Conservation (phyloP, 2,113 vertebrate genomes). For the Crotalus tigris region DNA sequence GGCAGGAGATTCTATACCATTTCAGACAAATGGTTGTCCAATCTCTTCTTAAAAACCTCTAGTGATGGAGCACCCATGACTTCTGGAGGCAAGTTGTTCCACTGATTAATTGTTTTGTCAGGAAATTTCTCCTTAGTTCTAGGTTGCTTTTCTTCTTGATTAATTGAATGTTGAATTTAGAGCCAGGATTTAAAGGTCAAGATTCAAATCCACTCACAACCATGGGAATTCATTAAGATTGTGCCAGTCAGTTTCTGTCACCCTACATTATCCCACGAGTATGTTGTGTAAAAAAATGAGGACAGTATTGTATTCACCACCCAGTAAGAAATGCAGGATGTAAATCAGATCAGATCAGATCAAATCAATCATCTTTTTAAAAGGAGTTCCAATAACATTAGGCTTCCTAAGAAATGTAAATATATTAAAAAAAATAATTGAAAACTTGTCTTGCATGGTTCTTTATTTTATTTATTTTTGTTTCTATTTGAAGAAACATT, state of each 20-base stretch:
- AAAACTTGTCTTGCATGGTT: not conserved
- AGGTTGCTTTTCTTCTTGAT: not conserved
- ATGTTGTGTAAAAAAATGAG: not conserved
- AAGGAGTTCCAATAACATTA: not conserved
- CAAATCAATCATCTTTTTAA: not conserved
- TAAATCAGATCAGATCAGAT: not conserved
- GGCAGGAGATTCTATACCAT: not conserved
- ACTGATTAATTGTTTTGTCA: not conserved
- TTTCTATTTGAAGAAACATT: not conserved
- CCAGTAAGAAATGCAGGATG: not conserved
- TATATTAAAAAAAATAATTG: not conserved
- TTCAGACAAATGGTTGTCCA: not conserved
- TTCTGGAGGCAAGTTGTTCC: not conserved
- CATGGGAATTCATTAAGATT: not conserved
- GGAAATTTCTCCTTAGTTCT: not conserved
- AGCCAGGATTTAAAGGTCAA: not conserved
- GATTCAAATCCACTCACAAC: not conserved
- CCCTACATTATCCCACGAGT: not conserved
- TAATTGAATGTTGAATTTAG: not conserved
- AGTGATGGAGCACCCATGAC: not conserved
- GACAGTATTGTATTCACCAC: not conserved
- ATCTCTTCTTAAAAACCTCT: not conserved
- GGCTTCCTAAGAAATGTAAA: not conserved
- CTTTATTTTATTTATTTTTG: not conserved
- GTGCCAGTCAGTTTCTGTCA: not conserved